Evolutionary conservation across 1,140 invertebrate genomes (phyloP).

Genomic region (Nasonia giraulti): DNA sequence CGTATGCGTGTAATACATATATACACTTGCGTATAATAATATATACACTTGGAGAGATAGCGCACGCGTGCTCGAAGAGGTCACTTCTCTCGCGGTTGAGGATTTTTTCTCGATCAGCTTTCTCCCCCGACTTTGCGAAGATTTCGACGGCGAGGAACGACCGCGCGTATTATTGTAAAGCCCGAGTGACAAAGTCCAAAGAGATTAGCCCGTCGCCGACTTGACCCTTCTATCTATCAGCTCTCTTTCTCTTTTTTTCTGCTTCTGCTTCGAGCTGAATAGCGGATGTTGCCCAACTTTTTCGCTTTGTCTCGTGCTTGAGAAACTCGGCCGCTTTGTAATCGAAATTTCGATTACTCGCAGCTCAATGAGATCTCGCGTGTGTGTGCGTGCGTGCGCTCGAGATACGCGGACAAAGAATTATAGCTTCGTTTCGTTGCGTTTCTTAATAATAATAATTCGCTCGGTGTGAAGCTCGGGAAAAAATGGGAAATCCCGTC

Average conservation of each 20-base stretch:
- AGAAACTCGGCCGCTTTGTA: conserved; percentile 50
- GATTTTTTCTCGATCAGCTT: neutral
- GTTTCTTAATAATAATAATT: no score
- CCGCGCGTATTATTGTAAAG: neutral
- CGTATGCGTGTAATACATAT: neutral
- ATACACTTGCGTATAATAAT: no score
- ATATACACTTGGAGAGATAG: neutral
- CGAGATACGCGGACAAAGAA: neutral
- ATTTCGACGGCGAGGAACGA: neutral
- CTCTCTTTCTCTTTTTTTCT: neutral
- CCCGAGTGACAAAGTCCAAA: conserved; percentile 27
- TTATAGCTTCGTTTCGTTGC: no score
- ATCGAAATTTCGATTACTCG: conserved; percentile 10
- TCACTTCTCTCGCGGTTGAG: neutral
- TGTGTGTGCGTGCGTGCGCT: no score
- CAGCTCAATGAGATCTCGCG: neutral
- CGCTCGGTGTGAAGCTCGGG: no score
- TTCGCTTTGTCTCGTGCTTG: conserved; percentile 52
- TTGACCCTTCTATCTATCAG: conserved; percentile 8
- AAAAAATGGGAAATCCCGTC: neutral
- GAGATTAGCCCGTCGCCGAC: conserved; percentile 7
- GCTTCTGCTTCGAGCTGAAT: conserved; percentile 2
- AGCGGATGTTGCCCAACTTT: conserved; percentile 32
- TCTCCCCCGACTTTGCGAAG: neutral
- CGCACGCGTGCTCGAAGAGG: neutral